Evolutionary conservation across 2,797 vertebrate genomes (phyloP), one percentile per base, ranked within the genome.

Genomic region (Ibycter americanus): DNA sequence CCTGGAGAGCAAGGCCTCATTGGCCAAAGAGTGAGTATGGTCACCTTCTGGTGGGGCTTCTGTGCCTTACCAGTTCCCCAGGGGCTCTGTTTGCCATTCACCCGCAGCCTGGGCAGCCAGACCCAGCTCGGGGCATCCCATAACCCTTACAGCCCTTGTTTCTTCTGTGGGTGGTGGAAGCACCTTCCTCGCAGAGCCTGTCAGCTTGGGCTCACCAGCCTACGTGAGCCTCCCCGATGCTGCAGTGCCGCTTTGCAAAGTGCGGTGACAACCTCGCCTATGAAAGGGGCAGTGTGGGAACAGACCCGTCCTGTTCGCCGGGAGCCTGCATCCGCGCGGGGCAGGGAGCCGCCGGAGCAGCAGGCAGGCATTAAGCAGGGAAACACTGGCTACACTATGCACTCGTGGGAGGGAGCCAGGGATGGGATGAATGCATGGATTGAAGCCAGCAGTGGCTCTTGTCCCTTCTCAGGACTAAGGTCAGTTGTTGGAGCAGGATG

Each of bases 1-100:
- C 98, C 98, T 5, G 99, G 99, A 94, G 99, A 99, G 83, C 99
- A 99, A 97, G 99, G 99, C 87, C 98, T 99, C 38, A 49, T 98
- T 40, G 99, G 99, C 79, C 99, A 98, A 83, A 98, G 99, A 96
- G 99, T 99, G 95, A 91, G 98, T 98, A 91, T 14, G 20, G 54
- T 23, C 80, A 80, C 6, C 26, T 79, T 47, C 56, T 40, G 23
- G 1, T 23, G 38, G 40, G 17, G 23, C 18, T 85, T 63, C 49
- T 40, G n/a, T 63, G 32, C 61, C 8, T 20, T 42, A 4, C 6
- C 47, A 22, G 13, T 5, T 67, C 51, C 29, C 40, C 31, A 23
- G 58, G 46, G 54, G 23, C 21, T 54, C 49, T 56, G 22, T 34
- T 77, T 55, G 73, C n/a, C 58, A 14, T 54, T 51, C 17, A 31